These are phyloP conservation scores for Bicyclus anynana DNA, from an alignment of 1,140 invertebrate genomes.

Conservation along the genomic window DNA sequence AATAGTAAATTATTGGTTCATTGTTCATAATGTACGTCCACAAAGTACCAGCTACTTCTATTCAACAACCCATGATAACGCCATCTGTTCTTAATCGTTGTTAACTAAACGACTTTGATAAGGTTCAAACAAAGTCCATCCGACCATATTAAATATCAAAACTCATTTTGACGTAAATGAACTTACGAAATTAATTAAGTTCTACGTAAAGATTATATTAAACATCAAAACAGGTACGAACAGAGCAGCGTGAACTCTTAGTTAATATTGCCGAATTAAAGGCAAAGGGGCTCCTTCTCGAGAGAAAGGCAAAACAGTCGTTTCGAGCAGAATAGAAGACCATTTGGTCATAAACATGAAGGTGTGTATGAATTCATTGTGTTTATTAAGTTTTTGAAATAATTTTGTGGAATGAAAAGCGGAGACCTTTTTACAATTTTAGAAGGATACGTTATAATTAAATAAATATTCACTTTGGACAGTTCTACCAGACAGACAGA, in stretches of 20 bases:
- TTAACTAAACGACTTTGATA: background rate
- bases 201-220: background rate
- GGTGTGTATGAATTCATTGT: no score
- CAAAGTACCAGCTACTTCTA: no score
- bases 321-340: background rate
- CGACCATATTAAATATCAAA: background rate
- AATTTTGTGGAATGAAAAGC: no score
- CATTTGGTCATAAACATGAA: background rate
- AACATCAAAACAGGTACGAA: background rate
- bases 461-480: no score
- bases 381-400: no score
- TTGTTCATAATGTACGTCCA: no score
- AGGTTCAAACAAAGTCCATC: background rate
- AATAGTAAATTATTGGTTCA: no score
- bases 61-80: no score
- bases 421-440: no score
- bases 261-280: conserved; percentile 2
- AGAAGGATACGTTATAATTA: no score
- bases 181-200: background rate
- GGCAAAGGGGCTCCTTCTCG: no score
- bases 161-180: background rate
- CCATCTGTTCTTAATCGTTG: background rate
- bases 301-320: background rate
- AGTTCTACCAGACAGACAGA: no score
- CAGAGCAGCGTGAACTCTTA: background rate